Evolutionary conservation across 2,113 vertebrate genomes (phyloP).

Genomic region (Jaculus jaculus): DNA sequence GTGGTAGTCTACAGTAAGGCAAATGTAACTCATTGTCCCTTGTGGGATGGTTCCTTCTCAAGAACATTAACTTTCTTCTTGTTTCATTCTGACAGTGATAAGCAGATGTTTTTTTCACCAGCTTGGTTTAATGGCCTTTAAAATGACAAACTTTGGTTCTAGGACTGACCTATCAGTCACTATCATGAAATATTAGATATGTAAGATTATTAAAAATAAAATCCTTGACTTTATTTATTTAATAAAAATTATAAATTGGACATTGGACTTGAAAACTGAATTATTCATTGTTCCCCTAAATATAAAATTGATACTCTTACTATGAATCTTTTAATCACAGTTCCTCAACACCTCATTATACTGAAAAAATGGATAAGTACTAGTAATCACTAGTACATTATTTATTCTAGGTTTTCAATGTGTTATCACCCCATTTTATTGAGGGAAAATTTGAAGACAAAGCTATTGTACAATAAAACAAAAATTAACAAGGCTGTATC

Average conservation of each 20-base stretch:
- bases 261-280: not conserved
- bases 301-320: not conserved
- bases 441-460: not conserved
- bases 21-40: not conserved
- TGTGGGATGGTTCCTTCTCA: not conserved
- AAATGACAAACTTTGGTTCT: not conserved
- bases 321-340: not conserved
- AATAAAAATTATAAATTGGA: slow-evolving; percentile 7
- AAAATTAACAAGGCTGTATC: not conserved
- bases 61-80: not conserved
- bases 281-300: not conserved
- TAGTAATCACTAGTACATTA: not conserved
- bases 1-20: not conserved
- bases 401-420: slow-evolving; percentile 27
- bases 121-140: not conserved
- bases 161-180: not conserved
- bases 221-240: not conserved
- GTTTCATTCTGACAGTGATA: not conserved
- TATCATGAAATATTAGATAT: not conserved
- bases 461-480: not conserved
- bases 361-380: not conserved
- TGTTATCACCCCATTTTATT: not conserved
- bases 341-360: not conserved
- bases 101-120: not conserved
- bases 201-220: not conserved